These are phyloP conservation scores for Drosophila anceps DNA, from an alignment of 2,888 invertebrate species.

Conservation along the genomic window DNA sequence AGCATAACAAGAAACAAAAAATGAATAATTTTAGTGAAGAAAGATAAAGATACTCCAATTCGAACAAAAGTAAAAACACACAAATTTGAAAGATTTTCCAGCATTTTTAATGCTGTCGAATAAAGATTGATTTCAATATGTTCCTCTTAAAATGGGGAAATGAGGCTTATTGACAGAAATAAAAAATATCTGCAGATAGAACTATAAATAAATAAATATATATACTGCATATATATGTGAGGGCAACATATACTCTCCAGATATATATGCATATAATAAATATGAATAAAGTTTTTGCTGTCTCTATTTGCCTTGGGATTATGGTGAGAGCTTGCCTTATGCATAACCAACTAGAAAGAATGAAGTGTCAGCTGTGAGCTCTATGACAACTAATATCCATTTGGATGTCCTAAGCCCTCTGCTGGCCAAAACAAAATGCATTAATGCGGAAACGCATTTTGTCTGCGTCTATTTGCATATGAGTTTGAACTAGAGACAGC, in stretches of 20 bases:
- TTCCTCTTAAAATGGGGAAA: too few species aligned
- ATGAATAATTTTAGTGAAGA: too few species aligned
- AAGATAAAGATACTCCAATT: too few species aligned
- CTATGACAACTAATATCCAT: conserved; percentile 74
- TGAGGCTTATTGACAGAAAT: too few species aligned
- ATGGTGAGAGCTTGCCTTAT: conserved; percentile 11
- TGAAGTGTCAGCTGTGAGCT: conserved; percentile 37
- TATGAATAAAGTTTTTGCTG: not conserved
- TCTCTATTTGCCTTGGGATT: not conserved
- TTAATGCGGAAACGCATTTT: conserved; percentile 80
- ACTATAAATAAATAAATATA: not conserved
- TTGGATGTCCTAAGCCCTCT: conserved; percentile 45
- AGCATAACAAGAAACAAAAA: too few species aligned
- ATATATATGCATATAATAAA: not conserved
- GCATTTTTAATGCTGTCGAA: too few species aligned
- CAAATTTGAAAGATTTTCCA: too few species aligned
- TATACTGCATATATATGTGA: not conserved
- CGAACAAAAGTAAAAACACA: too few species aligned
- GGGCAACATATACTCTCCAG: too few species aligned
- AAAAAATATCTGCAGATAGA: too few species aligned
- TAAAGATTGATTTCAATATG: too few species aligned
- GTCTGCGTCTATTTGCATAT: conserved; percentile 69
- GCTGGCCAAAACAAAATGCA: conserved; percentile 74
- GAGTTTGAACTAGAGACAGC: conserved; percentile 51
- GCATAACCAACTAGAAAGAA: conserved; percentile 49